A percentile compares a stretch with the other conserved stretches of the same genome.
phyloP scores from a whole-genome alignment of 2,113 vertebrate genomes.

The Engystomops pustulosus region DNA sequence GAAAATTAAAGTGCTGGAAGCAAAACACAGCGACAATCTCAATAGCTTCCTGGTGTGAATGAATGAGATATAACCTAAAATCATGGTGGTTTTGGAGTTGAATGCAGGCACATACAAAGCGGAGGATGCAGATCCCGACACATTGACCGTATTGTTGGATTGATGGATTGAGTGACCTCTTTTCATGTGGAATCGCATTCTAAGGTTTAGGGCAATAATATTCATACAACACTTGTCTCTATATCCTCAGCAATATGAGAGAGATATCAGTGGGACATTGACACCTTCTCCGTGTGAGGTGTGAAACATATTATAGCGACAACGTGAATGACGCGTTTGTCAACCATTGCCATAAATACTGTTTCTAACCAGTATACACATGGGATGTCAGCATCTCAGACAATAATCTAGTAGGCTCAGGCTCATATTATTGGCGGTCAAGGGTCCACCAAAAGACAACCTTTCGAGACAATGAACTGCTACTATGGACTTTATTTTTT shows the following conservation, averaged over 20 bases:
- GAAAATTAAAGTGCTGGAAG: constrained; percentile 11
- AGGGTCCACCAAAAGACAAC: too few relatives aligned
- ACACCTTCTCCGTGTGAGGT: not conserved
- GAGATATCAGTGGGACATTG: not conserved
- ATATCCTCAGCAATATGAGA: not conserved
- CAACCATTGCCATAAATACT: too few relatives aligned
- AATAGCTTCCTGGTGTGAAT: not conserved
- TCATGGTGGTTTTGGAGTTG: not conserved
- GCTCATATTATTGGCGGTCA: too few relatives aligned
- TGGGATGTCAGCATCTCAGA: too few relatives aligned
- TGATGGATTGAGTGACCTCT: not conserved
- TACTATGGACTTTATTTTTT: too few relatives aligned
- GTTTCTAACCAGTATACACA: too few relatives aligned
- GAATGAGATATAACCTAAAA: not conserved
- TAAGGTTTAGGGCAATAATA: not conserved
- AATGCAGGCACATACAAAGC: not conserved
- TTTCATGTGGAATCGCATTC: not conserved
- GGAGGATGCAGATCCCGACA: not conserved
- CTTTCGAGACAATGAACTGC: too few relatives aligned
- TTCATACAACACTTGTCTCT: not conserved
- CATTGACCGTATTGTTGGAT: not conserved
- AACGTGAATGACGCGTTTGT: not conserved
- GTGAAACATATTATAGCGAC: not conserved
- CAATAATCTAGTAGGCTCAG: too few relatives aligned
- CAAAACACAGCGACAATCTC: not conserved